Conservation (phyloP, 1,140 invertebrate genomes). For the Drosophila virilis region DNA sequence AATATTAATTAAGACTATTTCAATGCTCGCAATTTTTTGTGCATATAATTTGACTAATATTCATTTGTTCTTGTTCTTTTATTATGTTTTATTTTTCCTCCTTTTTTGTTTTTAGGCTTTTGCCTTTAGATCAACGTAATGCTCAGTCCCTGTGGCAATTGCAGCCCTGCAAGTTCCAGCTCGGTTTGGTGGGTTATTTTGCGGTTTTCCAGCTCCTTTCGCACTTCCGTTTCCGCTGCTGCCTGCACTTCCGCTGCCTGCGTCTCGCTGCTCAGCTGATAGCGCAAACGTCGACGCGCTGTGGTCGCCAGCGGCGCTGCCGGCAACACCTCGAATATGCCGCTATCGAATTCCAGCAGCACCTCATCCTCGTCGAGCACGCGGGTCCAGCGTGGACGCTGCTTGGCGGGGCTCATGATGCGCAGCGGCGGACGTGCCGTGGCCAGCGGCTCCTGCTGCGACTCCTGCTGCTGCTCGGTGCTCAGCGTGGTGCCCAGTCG, state of each 20-base stretch:
- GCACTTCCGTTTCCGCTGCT: slow-evolving; percentile 32
- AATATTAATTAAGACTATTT: slow-evolving; percentile 51
- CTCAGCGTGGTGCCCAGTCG: slow-evolving; percentile 76
- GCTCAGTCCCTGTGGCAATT: slow-evolving; percentile 62
- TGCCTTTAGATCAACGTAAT: slow-evolving; percentile 61
- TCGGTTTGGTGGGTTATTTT: slow-evolving; percentile 52
- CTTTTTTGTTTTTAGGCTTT: background rate
- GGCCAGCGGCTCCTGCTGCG: slow-evolving; percentile 6
- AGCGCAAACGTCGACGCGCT: slow-evolving; percentile 1
- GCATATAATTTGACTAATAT: slow-evolving; percentile 70
- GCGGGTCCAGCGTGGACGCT: slow-evolving; percentile 68
- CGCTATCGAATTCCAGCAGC: slow-evolving; percentile 77
- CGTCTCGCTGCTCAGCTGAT: background rate
- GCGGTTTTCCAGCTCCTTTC: slow-evolving; percentile 22
- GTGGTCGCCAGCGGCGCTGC: slow-evolving; percentile 16
- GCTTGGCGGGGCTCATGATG: slow-evolving; percentile 75
- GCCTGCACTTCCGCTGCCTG: slow-evolving; percentile 11
- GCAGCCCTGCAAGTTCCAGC: slow-evolving; percentile 41
- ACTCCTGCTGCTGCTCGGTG: slow-evolving; percentile 30
- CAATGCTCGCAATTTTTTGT: slow-evolving; percentile 62
- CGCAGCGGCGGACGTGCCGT: slow-evolving; percentile 30
- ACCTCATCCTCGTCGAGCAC: slow-evolving; percentile 76
- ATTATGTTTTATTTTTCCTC: background rate
- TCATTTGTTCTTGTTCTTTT: slow-evolving; percentile 33
- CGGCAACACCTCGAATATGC: slow-evolving; percentile 79